phyloP scores from a whole-genome alignment of 2,888 invertebrate genomes.

The Protodeltote pygarga region DNA sequence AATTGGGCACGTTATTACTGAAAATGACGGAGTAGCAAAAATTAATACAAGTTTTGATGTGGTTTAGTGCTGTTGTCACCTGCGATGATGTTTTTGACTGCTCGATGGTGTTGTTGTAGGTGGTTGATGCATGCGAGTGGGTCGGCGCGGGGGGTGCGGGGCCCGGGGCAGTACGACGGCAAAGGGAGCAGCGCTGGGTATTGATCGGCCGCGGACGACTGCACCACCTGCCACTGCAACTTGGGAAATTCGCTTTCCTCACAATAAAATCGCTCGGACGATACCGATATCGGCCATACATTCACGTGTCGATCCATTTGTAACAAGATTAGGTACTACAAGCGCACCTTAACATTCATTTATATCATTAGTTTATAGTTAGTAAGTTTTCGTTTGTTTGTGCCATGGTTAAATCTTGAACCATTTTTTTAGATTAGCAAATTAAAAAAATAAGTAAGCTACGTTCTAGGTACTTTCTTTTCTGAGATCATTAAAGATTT shows the following conservation, averaged over 20 bases:
- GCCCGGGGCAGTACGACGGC: conserved; percentile 36
- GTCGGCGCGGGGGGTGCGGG: conserved; percentile 32
- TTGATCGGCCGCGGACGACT: conserved; percentile 69
- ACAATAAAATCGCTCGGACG: conserved; percentile 32
- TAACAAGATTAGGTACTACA: conserved; percentile 4
- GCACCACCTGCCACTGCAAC: conserved; percentile 76
- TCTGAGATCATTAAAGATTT: too few relatives aligned
- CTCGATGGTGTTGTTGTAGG: conserved; percentile 15
- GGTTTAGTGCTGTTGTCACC: neutral
- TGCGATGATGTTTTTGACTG: conserved; percentile 15
- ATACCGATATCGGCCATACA: conserved; percentile 4
- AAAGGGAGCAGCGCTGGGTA: conserved; percentile 56
- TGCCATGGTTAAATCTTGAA: too few relatives aligned
- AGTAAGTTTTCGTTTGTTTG: too few relatives aligned
- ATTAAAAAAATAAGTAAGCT: too few relatives aligned
- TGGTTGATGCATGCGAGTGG: conserved; percentile 33
- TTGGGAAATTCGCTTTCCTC: conserved; percentile 57
- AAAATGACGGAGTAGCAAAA: too few relatives aligned
- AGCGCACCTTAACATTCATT: too few relatives aligned
- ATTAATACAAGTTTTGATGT: neutral
- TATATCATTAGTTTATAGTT: too few relatives aligned
- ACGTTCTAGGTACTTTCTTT: too few relatives aligned
- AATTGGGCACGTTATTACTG: too few relatives aligned
- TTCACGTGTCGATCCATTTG: conserved; percentile 1
- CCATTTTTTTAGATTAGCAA: too few relatives aligned